A percentile compares a stretch with the other conserved stretches of the same genome.
Evolutionary conservation across 2,113 vertebrate species (phyloP).

Genomic region (Phaetusa simplex): DNA sequence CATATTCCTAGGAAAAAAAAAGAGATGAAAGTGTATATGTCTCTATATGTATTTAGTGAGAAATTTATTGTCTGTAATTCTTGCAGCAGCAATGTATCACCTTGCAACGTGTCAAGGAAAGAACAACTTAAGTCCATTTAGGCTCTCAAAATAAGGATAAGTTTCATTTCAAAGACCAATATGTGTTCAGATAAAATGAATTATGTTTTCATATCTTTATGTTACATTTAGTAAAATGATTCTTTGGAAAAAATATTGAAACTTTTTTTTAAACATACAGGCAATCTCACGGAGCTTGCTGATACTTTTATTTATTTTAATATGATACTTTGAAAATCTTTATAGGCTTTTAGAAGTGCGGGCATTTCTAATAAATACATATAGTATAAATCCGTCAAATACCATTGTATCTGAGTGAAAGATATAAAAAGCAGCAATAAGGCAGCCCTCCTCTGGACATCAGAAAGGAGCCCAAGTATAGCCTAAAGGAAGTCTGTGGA

Average conservation of each 20-base stretch:
- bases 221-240: not conserved
- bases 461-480: not conserved
- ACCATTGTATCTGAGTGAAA: not conserved
- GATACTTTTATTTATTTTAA: not conserved
- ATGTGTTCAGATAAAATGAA: not conserved
- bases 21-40: not conserved
- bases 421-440: not conserved
- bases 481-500: not conserved
- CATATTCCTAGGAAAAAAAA: not conserved
- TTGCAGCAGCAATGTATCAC: not conserved
- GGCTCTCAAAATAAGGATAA: not conserved
- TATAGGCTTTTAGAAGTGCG: not conserved
- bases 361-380: not conserved
- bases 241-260: not conserved
- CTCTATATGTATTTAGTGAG: not conserved
- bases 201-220: not conserved
- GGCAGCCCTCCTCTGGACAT: not conserved
- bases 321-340: not conserved
- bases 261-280: not conserved
- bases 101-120: not conserved
- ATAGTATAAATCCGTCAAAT: not conserved
- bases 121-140: not conserved
- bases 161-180: not conserved
- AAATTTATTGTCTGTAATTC: not conserved
- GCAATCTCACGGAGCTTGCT: not conserved